Percentiles rank a stretch among this genome's conserved stretches.
Evolutionary conservation across 2,888 invertebrate species (phyloP).

Genomic region (Ephialtes manifestator): DNA sequence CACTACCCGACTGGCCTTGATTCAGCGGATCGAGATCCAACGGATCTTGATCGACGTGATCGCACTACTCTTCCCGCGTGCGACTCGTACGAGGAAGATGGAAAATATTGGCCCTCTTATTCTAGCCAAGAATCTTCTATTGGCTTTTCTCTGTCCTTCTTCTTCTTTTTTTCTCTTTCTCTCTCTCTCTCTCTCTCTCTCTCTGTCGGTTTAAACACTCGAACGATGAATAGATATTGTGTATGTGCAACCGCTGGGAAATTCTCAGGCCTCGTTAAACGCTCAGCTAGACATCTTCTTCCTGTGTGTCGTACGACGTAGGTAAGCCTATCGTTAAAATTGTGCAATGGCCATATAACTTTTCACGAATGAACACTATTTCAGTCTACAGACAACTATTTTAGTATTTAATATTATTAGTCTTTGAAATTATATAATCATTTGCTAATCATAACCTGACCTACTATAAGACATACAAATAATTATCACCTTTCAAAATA

Average conservation of each 20-base stretch:
- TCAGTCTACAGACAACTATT: background rate
- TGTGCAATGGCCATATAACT: slow-evolving; percentile 43
- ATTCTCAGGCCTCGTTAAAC: slow-evolving; percentile 61
- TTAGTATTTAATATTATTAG: background rate
- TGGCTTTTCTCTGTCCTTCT: slow-evolving; percentile 18
- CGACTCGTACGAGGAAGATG: background rate
- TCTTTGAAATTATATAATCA: too few species aligned
- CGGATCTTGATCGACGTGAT: slow-evolving; percentile 64
- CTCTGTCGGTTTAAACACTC: slow-evolving; percentile 4
- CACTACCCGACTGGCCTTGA: slow-evolving; percentile 68
- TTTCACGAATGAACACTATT: slow-evolving; percentile 2
- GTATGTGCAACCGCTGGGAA: slow-evolving; percentile 45
- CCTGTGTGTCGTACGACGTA: background rate
- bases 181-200: background rate
- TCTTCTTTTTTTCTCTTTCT: slow-evolving; percentile 5
- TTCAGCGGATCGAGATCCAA: slow-evolving; percentile 56
- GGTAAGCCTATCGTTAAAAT: slow-evolving; percentile 21
- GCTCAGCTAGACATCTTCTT: slow-evolving; percentile 29
- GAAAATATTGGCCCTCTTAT: background rate
- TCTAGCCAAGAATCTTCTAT: slow-evolving; percentile 21
- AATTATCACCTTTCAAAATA: too few species aligned
- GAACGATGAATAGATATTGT: slow-evolving; percentile 53
- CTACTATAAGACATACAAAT: too few species aligned
- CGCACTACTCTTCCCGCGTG: slow-evolving; percentile 24
- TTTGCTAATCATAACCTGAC: too few species aligned